Evolutionary conservation across 2,888 invertebrate genomes (phyloP).

Genomic region (Petrophora chlorosata): DNA sequence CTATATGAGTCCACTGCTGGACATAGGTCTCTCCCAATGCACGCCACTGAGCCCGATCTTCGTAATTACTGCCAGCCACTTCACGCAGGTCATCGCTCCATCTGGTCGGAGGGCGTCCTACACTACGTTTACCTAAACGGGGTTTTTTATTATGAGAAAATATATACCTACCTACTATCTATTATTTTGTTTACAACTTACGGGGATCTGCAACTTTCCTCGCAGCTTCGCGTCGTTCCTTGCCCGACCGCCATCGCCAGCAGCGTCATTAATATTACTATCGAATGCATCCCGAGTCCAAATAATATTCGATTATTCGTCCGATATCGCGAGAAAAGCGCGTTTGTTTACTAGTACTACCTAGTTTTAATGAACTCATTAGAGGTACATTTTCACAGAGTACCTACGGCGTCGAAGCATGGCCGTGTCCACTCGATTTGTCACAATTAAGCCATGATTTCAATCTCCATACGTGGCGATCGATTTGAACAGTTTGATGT

Average conservation of each 20-base stretch:
- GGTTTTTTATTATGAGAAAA: too few relatives aligned
- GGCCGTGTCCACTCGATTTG: constrained; percentile 37
- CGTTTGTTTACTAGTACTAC: neutral
- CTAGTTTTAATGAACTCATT: constrained; percentile 5
- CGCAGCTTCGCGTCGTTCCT: neutral
- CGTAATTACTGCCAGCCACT: too few relatives aligned
- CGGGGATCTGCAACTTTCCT: neutral
- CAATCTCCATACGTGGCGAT: constrained; percentile 28
- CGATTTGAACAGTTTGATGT: constrained; percentile 15
- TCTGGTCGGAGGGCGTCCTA: too few relatives aligned
- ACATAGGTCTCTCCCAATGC: too few relatives aligned
- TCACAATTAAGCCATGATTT: constrained; percentile 42
- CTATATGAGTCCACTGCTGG: too few relatives aligned
- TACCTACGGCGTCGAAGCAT: constrained; percentile 35
- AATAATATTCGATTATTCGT: neutral
- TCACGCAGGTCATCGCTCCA: too few relatives aligned
- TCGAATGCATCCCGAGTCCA: neutral
- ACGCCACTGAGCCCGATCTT: too few relatives aligned
- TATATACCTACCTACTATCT: too few relatives aligned
- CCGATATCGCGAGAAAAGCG: neutral
- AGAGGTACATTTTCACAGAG: constrained; percentile 15
- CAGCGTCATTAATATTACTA: neutral
- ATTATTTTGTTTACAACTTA: too few relatives aligned
- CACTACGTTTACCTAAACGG: too few relatives aligned
- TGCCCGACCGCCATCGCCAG: neutral